These are phyloP conservation scores for Belonocnema kinseyi DNA, from an alignment of 1,140 invertebrate genomes.

Conservation along the genomic window DNA sequence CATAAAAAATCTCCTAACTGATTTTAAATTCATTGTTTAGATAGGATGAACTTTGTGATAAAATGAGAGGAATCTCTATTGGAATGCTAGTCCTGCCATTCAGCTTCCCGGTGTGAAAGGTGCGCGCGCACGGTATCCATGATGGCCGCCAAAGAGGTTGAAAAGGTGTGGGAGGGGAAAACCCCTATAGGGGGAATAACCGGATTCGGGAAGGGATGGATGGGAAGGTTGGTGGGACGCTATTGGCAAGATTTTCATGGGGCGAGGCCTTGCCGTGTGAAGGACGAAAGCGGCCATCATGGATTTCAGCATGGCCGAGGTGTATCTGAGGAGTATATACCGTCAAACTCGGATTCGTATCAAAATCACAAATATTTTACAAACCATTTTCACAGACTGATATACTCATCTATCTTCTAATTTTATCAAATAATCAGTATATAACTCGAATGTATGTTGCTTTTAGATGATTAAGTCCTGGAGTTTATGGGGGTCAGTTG, in stretches of 20 bases:
- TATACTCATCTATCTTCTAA: too few relatives aligned
- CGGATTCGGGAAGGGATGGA: slow-evolving; percentile 64
- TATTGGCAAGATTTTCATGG: slow-evolving; percentile 66
- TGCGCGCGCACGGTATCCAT: slow-evolving; percentile 69
- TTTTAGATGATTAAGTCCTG: too few relatives aligned
- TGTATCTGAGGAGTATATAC: slow-evolving; percentile 37
- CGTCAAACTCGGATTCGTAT: neutral
- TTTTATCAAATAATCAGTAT: too few relatives aligned
- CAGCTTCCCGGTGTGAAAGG: slow-evolving; percentile 3
- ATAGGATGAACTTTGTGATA: neutral
- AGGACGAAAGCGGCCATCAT: slow-evolving; percentile 71
- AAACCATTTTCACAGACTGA: neutral
- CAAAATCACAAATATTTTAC: neutral
- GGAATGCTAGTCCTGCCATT: neutral
- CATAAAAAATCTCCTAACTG: too few relatives aligned
- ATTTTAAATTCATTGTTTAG: too few relatives aligned
- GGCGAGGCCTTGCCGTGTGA: slow-evolving; percentile 59
- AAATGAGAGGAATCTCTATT: slow-evolving; percentile 14
- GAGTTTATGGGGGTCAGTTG: too few relatives aligned
- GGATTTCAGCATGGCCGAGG: slow-evolving; percentile 71
- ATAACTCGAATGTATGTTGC: too few relatives aligned
- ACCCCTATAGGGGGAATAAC: slow-evolving; percentile 41
- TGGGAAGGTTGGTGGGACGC: slow-evolving; percentile 55
- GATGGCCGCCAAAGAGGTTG: slow-evolving; percentile 63
- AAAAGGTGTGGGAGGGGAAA: slow-evolving; percentile 54